phyloP scores from a whole-genome alignment of 1,140 invertebrate genomes.

The Aphaenogaster ashmeadi region DNA sequence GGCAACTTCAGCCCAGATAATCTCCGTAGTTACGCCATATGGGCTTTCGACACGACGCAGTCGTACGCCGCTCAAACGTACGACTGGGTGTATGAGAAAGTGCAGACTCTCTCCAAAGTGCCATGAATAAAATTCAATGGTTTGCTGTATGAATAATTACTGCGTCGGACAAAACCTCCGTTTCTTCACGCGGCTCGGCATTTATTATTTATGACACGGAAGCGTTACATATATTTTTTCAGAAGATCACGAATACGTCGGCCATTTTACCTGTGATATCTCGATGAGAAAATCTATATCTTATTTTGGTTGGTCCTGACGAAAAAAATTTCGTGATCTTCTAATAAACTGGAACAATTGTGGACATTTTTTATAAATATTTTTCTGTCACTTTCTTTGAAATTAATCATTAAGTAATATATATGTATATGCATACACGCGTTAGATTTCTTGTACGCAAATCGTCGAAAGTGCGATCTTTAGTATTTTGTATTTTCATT shows the following conservation, averaged over 20 bases:
- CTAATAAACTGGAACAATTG: constrained; percentile 6
- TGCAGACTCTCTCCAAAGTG: constrained; percentile 90
- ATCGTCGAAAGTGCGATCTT: constrained; percentile 53
- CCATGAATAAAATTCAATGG: constrained; percentile 86
- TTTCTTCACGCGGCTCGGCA: constrained; percentile 75
- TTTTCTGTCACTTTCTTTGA: constrained; percentile 56
- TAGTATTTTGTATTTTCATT: constrained; percentile 82
- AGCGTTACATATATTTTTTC: constrained; percentile 74
- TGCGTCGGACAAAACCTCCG: constrained; percentile 67
- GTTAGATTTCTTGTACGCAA: constrained; percentile 14
- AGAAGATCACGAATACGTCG: constrained; percentile 78
- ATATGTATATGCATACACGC: constrained; percentile 47
- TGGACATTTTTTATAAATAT: constrained; percentile 54
- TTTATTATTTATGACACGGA: constrained; percentile 81
- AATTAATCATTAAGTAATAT: constrained; percentile 69
- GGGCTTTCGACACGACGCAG: constrained; percentile 90
- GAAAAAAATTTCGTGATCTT: constrained; percentile 58
- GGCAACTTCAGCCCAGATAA: constrained; percentile 92
- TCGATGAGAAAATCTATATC: constrained; percentile 71
- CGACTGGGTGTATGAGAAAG: constrained; percentile 92
- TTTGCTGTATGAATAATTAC: constrained; percentile 47
- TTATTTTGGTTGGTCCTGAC: constrained; percentile 55
- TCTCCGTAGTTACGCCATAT: constrained; percentile 89
- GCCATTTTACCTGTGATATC: constrained; percentile 86
- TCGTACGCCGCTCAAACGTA: constrained; percentile 89